A percentile compares a stretch with the other conserved stretches of the same genome.
Conservation (phyloP, 2,113 vertebrate genomes). For the Platysteira castanea region DNA sequence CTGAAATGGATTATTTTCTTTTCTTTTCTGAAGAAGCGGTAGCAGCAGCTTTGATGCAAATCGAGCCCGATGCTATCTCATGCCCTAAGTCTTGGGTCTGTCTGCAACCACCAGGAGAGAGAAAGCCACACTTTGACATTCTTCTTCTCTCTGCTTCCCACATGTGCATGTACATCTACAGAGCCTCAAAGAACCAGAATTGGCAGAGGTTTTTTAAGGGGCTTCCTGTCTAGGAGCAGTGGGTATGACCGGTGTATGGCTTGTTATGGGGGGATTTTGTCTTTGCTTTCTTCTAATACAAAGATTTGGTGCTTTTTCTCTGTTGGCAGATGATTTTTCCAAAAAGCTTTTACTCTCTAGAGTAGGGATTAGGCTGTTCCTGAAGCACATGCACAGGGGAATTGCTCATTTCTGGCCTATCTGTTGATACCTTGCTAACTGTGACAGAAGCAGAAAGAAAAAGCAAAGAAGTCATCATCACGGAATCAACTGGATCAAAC, state of each 20-base stretch:
- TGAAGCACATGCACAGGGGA: not conserved
- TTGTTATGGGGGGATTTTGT: slow-evolving; percentile 15
- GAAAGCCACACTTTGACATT: not conserved
- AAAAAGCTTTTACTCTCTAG: slow-evolving; percentile 19
- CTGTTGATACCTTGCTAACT: not conserved
- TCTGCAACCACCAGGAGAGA: not conserved
- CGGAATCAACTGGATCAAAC: not conserved
- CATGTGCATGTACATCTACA: accelerated
- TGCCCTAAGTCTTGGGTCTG: not conserved
- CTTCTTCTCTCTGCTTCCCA: not conserved
- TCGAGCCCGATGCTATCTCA: not conserved
- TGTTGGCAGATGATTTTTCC: slow-evolving; percentile 10
- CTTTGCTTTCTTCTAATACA: slow-evolving; percentile 19
- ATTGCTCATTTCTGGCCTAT: not conserved
- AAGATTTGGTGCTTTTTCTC: not conserved
- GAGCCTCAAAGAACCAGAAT: not conserved
- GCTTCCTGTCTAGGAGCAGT: slow-evolving; percentile 29
- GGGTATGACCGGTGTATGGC: not conserved
- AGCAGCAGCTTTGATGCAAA: slow-evolving; percentile 26
- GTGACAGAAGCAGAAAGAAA: slow-evolving; percentile 10
- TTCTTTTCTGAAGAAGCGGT: not conserved
- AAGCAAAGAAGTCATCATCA: not conserved
- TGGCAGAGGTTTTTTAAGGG: slow-evolving; percentile 22
- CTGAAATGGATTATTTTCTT: not conserved
- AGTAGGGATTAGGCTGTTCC: not conserved